Base-by-base conservation (phyloP, 2,888 invertebrate species). In the Pristionchus entomophagus region DNA sequence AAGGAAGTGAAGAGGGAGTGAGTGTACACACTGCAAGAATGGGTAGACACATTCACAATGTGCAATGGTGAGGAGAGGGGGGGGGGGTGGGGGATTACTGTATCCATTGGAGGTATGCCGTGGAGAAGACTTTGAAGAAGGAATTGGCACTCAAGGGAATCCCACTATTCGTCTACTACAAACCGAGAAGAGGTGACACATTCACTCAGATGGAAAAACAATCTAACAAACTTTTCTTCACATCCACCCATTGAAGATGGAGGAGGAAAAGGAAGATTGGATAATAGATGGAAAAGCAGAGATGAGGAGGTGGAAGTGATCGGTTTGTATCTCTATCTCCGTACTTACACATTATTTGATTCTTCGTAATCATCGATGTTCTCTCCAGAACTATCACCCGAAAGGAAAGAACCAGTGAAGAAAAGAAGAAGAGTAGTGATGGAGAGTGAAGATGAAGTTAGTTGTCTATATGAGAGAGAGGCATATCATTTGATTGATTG, bases 91-190 rank as follows among this genome's bases (percentile, higher is more conserved):
- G 19, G 35, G 19, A 38, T 22, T 12, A 22, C 22, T 38, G 35
- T 29, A 22, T 14, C 4, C 38, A 38, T 69, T 69, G 17, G 6
- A 83, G 82, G 82, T 83, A 83, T 83, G 41, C 82, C 1, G 82
- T 83, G 26, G 82, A 83, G 62, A 83, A 83, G 45, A 83, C 82
- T 26, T 22, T 83, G 59, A 83, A 83, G 62, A 83, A 83, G 62
- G 82, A 83, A 83, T 62, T 83, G 17, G 56, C 82, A 56, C 29
- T 59, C 19, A 35, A 62, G 19, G 82, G 82, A 83, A 62, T 83
- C 17, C 62, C 82, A 29, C 59, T 83, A 26, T 83, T 41, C 45
- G 62, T 83, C 8, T 83, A 62, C 45, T 83, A 83, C 29, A 56
- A 62, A 41, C 82, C 82, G n/a, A 83, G 45, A 32, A 38, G 53